phyloP scores from a whole-genome alignment of 2,113 vertebrate genomes.

The Penelope pileata region DNA sequence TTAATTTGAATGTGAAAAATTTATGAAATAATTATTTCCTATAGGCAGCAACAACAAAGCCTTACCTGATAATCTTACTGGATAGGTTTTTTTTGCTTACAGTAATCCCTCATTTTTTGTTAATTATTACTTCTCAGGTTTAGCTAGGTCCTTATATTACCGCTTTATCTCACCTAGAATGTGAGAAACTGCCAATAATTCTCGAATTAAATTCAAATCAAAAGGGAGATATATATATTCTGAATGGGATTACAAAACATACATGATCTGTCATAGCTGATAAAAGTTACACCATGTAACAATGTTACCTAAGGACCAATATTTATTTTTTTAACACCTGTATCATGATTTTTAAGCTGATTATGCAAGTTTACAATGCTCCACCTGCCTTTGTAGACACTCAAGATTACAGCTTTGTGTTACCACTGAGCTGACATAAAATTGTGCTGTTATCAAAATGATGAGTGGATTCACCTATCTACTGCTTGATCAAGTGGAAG shows the following conservation, averaged over 20 bases:
- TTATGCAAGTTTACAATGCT: background rate
- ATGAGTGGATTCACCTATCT: background rate
- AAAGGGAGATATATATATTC: background rate
- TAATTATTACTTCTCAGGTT: background rate
- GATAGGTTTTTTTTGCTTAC: background rate
- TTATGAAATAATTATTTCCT: conserved; percentile 33
- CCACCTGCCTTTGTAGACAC: background rate
- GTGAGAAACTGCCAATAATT: background rate
- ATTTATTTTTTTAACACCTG: background rate
- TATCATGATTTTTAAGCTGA: background rate
- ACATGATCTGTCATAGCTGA: background rate
- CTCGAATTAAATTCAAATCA: background rate
- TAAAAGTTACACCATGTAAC: background rate
- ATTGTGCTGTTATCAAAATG: background rate
- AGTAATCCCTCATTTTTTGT: conserved; percentile 33
- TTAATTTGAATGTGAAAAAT: conserved; percentile 12
- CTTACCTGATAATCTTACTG: background rate
- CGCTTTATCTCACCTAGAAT: background rate
- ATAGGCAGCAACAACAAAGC: conserved; percentile 18
- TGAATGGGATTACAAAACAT: background rate
- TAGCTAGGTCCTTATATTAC: background rate
- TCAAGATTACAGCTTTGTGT: background rate
- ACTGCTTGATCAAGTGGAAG: background rate
- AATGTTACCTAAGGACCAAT: background rate
- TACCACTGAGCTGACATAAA: background rate